phyloP scores from a whole-genome alignment of 1,140 invertebrate genomes.

The Orius insidiosus region DNA sequence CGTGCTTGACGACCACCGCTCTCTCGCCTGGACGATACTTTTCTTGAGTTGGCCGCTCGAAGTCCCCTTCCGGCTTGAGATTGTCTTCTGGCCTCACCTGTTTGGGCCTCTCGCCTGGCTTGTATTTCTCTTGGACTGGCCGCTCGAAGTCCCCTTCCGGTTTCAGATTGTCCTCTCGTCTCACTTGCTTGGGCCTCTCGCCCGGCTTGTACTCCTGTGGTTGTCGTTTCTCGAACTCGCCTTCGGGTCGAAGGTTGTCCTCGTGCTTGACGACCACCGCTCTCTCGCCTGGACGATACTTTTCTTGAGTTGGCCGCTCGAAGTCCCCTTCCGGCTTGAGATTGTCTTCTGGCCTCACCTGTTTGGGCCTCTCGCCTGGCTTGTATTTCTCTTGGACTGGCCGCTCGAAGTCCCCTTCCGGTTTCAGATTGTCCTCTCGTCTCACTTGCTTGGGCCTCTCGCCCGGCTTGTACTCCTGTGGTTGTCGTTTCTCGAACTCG shows the following conservation, averaged over 20 bases:
- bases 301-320: too few species aligned
- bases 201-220: slow-evolving; percentile 23
- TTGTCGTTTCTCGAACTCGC: slow-evolving; percentile 23
- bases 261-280: too few species aligned
- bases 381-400: slow-evolving; percentile 25
- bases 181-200: slow-evolving; percentile 27
- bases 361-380: slow-evolving; percentile 36
- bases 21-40: slow-evolving; percentile 19
- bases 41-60: slow-evolving; percentile 18
- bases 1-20: slow-evolving; percentile 13
- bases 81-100: slow-evolving; percentile 28
- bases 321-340: slow-evolving; percentile 26
- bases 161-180: slow-evolving; percentile 19
- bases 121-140: too few species aligned
- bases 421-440: slow-evolving; percentile 34
- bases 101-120: too few species aligned
- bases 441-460: too few species aligned
- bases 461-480: too few species aligned
- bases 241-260: slow-evolving; percentile 28
- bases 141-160: too few species aligned
- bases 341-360: slow-evolving; percentile 42
- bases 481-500: slow-evolving; percentile 19
- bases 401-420: slow-evolving; percentile 35
- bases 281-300: slow-evolving; percentile 18
- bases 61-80: slow-evolving; percentile 34